Percentiles rank a stretch among this genome's conserved stretches.
Evolutionary conservation across 1,140 invertebrate genomes (phyloP).

Genomic region (Trichonephila clavata): DNA sequence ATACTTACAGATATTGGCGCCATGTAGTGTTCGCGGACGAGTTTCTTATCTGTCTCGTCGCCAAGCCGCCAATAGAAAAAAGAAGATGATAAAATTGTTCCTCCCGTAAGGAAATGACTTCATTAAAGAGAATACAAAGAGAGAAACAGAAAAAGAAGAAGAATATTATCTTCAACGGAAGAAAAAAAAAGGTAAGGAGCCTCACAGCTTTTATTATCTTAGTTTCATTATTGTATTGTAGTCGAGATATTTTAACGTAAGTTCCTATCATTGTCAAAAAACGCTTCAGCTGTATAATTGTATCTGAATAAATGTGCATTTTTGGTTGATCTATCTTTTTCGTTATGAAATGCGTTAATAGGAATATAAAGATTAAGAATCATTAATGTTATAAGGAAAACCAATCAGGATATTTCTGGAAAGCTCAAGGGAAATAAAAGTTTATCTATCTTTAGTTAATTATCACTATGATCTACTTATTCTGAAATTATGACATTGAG

Average conservation of each 20-base stretch:
- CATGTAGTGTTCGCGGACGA: constrained; percentile 75
- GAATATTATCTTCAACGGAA: background rate
- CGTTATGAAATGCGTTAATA: too few species aligned
- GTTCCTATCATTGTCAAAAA: background rate
- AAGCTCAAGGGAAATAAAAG: too few species aligned
- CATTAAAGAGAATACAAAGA: constrained; percentile 33
- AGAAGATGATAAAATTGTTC: background rate
- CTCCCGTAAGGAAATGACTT: background rate
- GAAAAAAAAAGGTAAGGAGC: constrained; percentile 21
- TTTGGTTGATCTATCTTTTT: too few species aligned
- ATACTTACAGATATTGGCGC: constrained; percentile 73
- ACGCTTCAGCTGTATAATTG: background rate
- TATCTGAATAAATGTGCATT: too few species aligned
- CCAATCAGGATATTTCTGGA: too few species aligned
- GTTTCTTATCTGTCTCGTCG: constrained; percentile 67
- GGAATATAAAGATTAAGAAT: too few species aligned
- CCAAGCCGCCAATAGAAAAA: background rate
- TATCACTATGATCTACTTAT: too few species aligned
- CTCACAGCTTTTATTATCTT: background rate
- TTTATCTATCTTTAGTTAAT: too few species aligned
- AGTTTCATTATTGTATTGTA: background rate
- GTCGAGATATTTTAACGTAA: background rate
- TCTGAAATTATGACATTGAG: too few species aligned
- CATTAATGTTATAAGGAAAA: too few species aligned
- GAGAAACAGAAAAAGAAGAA: constrained; percentile 19